Evolutionary conservation across 1,140 invertebrate species (phyloP).

Genomic region (Drosophila santomea): DNA sequence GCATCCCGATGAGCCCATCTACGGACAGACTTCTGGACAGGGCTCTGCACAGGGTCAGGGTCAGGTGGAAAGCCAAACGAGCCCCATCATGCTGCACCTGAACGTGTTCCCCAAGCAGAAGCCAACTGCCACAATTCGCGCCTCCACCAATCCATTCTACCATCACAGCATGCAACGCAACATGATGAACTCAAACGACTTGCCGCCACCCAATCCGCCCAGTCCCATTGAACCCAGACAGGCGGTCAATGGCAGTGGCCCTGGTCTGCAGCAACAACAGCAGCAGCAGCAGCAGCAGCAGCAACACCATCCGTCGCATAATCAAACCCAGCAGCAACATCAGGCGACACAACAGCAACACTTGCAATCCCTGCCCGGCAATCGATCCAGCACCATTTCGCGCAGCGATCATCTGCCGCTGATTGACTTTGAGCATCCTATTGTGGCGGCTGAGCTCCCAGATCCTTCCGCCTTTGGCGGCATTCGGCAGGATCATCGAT

Average conservation of each 20-base stretch:
- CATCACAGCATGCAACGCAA: slow-evolving; percentile 58
- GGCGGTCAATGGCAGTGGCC: slow-evolving; percentile 4
- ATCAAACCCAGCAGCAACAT: slow-evolving; percentile 8
- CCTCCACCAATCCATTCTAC: slow-evolving; percentile 78
- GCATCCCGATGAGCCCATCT: slow-evolving; percentile 47
- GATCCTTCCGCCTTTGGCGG: slow-evolving; percentile 46
- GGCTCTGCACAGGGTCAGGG: slow-evolving; percentile 3
- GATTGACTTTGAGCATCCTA: slow-evolving; percentile 80
- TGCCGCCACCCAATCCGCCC: slow-evolving; percentile 56
- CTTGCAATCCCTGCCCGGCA: slow-evolving; percentile 21
- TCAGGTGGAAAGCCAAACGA: slow-evolving; percentile 48
- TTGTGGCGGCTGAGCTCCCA: slow-evolving; percentile 69
- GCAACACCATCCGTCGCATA: slow-evolving; percentile 4
- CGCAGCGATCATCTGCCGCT: slow-evolving; percentile 72
- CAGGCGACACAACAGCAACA: slow-evolving; percentile 25
- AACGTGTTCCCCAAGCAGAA: slow-evolving; percentile 82
- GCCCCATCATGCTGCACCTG: slow-evolving; percentile 74
- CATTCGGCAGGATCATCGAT: slow-evolving; percentile 32
- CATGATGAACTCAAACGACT: slow-evolving; percentile 45
- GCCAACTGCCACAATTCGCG: slow-evolving; percentile 38
- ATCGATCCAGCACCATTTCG: slow-evolving; percentile 67
- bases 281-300: slow-evolving; percentile 20
- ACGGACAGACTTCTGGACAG: slow-evolving; percentile 29
- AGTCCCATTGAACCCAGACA: slow-evolving; percentile 74
- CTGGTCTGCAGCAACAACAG: slow-evolving; percentile 20